These are phyloP conservation scores for Prenolepis imparis DNA, from an alignment of 2,888 invertebrate genomes.

Conservation along the genomic window DNA sequence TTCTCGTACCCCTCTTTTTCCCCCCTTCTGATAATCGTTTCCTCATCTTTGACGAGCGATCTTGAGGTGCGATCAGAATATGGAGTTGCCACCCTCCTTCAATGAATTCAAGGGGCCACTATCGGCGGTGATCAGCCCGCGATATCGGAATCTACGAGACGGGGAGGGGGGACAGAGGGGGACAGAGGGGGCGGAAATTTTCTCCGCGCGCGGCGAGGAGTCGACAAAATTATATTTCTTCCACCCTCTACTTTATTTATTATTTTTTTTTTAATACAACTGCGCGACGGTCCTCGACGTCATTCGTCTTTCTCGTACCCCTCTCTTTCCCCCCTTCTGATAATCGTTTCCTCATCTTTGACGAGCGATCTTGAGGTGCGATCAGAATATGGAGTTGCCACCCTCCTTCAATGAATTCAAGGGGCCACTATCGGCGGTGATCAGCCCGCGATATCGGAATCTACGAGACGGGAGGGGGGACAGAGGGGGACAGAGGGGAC, in stretches of 20 bases:
- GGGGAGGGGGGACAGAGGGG: background rate
- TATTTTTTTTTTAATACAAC: conserved; percentile 1
- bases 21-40: conserved; percentile 34
- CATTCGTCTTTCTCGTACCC: background rate
- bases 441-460: conserved; percentile 38
- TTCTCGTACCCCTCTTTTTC: background rate
- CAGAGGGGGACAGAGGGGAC: background rate
- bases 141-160: conserved; percentile 46
- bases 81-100: conserved; percentile 18
- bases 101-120: conserved; percentile 38
- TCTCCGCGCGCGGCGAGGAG: no score
- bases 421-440: conserved; percentile 18
- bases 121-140: conserved; percentile 22
- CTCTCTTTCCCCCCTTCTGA: no score
- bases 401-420: conserved; percentile 38
- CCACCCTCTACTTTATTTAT: background rate
- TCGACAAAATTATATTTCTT: no score
- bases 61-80: conserved; percentile 23
- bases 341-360: conserved; percentile 48
- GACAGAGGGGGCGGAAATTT: no score
- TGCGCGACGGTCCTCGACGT: conserved; percentile 1
- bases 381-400: conserved; percentile 28
- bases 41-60: conserved; percentile 24
- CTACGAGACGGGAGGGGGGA: conserved; percentile 25
- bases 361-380: conserved; percentile 1